Evolutionary conservation across 2,797 vertebrate genomes (phyloP).

Genomic region (Dermochelys coriacea): DNA sequence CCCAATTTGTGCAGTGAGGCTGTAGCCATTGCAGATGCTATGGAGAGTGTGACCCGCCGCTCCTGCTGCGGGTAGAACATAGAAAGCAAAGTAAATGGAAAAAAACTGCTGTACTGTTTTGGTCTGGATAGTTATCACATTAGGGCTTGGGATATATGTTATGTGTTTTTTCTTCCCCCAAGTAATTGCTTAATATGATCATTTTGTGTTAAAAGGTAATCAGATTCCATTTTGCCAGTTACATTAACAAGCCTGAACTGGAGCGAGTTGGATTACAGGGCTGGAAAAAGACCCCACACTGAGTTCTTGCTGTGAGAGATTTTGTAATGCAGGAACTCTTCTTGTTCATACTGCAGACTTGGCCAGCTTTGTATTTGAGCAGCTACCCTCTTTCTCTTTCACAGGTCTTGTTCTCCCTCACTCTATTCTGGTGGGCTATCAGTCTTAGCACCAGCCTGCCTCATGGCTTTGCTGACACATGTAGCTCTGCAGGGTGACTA

Average conservation of each 20-base stretch:
- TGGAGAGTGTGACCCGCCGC: neutral
- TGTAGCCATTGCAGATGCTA: neutral
- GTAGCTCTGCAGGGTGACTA: neutral
- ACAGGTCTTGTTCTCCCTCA: neutral
- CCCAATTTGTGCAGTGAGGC: neutral
- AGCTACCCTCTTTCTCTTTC: neutral
- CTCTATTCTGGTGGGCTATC: neutral
- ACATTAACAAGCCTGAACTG: neutral
- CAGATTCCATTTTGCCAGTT: neutral
- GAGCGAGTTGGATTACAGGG: neutral
- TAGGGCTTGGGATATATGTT: neutral
- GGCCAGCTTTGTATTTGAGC: neutral
- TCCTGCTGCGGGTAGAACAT: neutral
- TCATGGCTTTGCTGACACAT: neutral
- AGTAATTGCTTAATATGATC: neutral
- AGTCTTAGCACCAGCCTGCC: neutral
- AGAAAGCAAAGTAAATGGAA: neutral
- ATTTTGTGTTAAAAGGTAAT: neutral
- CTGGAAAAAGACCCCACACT: neutral
- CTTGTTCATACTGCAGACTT: neutral
- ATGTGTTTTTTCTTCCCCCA: neutral
- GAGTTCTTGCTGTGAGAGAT: neutral
- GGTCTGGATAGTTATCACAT: neutral
- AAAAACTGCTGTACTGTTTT: neutral
- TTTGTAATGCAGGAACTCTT: neutral